Percentiles rank a stretch among this genome's conserved stretches.
Conservation (phyloP, 1,140 invertebrate species). For the Trachelipus rathkii region DNA sequence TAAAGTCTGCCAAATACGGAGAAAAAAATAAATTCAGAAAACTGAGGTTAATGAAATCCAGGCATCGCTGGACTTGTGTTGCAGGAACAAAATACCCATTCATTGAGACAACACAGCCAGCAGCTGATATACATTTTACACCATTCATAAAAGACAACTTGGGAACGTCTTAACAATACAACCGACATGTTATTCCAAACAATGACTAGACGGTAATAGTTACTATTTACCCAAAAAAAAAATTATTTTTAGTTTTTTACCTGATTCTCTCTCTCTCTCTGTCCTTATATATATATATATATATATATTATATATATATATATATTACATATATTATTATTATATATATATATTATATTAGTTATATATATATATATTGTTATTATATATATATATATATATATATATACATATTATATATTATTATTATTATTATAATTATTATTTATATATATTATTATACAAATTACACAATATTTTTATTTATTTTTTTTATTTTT, state of each 20-base stretch:
- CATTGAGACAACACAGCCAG: neutral
- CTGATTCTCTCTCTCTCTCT: neutral
- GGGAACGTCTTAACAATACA: neutral
- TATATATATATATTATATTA: neutral
- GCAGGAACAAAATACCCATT: slow-evolving; percentile 3
- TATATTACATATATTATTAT: neutral
- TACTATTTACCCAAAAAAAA: neutral
- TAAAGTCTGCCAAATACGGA: no score
- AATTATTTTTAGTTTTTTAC: neutral
- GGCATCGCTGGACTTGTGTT: neutral
- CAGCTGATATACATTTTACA: neutral
- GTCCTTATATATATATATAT: neutral
- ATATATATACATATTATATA: neutral
- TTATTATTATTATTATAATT: no score
- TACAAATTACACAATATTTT: no score
- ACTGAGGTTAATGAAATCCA: no score
- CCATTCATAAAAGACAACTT: slow-evolving; percentile 11
- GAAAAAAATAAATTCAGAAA: no score
- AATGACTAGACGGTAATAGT: neutral
- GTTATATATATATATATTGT: neutral
- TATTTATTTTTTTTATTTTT: no score
- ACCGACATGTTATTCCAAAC: neutral
- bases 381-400: neutral
- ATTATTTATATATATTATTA: no score
- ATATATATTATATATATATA: neutral